Evolutionary conservation across 2,797 vertebrate genomes (phyloP), one percentile per base, ranked within the genome.

Genomic region (Sebastes wilsoni): DNA sequence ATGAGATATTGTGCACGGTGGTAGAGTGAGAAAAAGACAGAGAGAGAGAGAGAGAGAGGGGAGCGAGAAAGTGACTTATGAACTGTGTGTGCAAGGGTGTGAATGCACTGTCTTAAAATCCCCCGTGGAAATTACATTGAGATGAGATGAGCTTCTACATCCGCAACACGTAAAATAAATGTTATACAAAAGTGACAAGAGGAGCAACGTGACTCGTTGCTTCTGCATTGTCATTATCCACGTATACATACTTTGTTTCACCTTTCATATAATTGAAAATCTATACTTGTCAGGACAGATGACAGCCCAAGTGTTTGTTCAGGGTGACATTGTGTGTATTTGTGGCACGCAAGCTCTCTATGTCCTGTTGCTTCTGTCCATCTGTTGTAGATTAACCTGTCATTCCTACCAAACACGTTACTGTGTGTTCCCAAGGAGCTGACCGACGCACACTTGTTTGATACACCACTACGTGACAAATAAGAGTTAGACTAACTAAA

Each of bases 1-100:
- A 93, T 93, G 25, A 86, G 80, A 84, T 83, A 90, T 86, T 88
- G 80, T 88, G 82, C 86, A 84, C 27, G 70, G 80, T 87, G 32
- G 38, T 69, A 71, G 52, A 79, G 59, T 13, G 66, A 76, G 67
- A 64, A 59, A 75, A 12, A 52, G 71, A 70, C 2, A 3, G 67
- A 36, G 71, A 66, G n/a, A 66, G 58, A 3, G 65, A 36, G 71
- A 66, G n/a, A 66, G 34, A 55, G 14, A 18, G 60, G 32, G 58
- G 34, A 30, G 25, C 1, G 60, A 20, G 52, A 60, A 22, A 65
- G 54, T 25, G 58, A 84, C 71, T 73, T 75, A 46, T 79, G 25
- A 49, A 52, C 55, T 32, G 23, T 87, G 54, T 81, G 70, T 28
- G 55, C 28, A 75, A 36, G 18, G 65, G 11, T 80, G 71, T 69